These are phyloP conservation scores for Peromyscus leucopus DNA, from an alignment of 2,113 vertebrate genomes.

Conservation along the genomic window DNA sequence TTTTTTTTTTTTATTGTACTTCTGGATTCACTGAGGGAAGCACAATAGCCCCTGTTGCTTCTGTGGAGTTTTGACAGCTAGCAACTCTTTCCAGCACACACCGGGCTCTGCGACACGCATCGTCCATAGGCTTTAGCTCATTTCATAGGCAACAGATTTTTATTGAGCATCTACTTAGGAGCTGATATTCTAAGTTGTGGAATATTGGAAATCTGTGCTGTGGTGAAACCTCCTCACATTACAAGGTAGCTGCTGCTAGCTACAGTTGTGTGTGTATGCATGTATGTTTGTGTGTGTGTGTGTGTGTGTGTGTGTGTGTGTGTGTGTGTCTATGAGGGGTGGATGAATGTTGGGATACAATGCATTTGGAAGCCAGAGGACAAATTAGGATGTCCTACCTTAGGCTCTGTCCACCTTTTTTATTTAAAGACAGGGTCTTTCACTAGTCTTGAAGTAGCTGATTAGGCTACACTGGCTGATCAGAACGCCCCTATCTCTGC, in stretches of 20 bases:
- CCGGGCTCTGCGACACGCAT: neutral
- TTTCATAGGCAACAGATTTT: neutral
- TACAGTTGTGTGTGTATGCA: neutral
- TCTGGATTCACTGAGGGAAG: neutral
- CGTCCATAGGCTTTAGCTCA: neutral
- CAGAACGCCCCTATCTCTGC: neutral
- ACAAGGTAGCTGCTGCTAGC: neutral
- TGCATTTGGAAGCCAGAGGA: neutral
- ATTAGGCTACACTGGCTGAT: neutral
- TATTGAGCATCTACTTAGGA: neutral
- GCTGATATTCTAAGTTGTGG: neutral
- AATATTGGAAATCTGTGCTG: neutral
- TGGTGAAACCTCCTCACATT: neutral
- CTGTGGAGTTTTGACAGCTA: neutral
- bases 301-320: neutral
- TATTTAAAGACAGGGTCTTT: neutral
- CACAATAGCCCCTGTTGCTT: neutral
- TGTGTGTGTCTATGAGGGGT: neutral
- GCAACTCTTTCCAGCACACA: neutral
- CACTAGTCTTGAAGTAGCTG: neutral
- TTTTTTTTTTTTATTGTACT: neutral
- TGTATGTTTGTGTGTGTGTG: neutral
- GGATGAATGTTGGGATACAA: neutral
- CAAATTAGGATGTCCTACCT: neutral
- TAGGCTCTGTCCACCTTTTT: too few relatives aligned